These are phyloP conservation scores for Acanthopagrus latus DNA, from an alignment of 2,797 vertebrate species.

Conservation along the genomic window DNA sequence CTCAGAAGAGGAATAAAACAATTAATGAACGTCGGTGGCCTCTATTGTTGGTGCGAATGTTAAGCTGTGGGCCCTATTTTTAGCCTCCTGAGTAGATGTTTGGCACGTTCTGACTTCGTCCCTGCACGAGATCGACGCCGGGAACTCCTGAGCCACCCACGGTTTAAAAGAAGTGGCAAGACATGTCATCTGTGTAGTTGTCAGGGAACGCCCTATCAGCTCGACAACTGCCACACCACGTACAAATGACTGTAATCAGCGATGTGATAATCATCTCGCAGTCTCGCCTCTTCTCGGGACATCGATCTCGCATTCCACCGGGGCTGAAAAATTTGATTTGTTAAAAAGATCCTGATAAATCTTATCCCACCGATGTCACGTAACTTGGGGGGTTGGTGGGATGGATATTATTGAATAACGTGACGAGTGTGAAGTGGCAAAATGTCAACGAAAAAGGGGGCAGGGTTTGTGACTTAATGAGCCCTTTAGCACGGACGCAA, in stretches of 20 bases:
- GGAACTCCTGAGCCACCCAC: conserved; percentile 62
- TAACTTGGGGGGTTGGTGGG: conserved; percentile 15
- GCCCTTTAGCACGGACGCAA: too few relatives aligned
- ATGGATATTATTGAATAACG: conserved; percentile 44
- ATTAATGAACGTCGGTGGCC: conserved; percentile 24
- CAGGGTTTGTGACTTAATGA: neutral
- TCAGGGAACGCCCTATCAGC: conserved; percentile 57
- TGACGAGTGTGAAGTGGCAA: conserved; percentile 29
- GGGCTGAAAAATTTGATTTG: conserved; percentile 62
- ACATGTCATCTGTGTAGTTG: conserved; percentile 50
- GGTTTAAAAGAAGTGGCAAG: conserved; percentile 64
- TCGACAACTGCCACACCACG: conserved; percentile 26
- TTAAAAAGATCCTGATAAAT: conserved; percentile 57
- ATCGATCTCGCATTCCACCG: conserved; percentile 60
- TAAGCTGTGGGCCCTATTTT: conserved; percentile 47
- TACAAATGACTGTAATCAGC: conserved; percentile 66
- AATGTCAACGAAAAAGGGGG: conserved; percentile 35
- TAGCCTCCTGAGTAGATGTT: conserved; percentile 30
- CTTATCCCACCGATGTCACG: conserved; percentile 46
- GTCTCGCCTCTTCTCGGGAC: conserved; percentile 41
- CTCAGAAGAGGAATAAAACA: conserved; percentile 24
- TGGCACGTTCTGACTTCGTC: conserved; percentile 50
- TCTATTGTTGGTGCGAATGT: conserved; percentile 44
- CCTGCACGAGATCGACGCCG: conserved; percentile 31
- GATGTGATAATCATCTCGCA: conserved; percentile 60